These are phyloP conservation scores for Indicator maculatus DNA, from an alignment of 2,113 vertebrate species.

Conservation along the genomic window DNA sequence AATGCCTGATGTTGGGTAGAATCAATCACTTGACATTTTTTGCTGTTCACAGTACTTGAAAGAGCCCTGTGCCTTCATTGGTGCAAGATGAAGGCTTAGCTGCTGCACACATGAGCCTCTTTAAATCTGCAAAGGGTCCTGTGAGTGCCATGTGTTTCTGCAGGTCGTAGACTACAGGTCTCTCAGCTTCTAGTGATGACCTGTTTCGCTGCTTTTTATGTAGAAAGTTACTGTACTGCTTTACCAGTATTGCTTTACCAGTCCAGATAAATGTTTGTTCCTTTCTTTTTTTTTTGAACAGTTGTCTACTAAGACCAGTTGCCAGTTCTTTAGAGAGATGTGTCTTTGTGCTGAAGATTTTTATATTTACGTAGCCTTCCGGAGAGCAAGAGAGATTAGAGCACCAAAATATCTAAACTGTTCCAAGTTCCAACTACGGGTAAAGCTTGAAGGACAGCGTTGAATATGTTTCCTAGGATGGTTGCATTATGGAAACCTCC, in stretches of 20 bases:
- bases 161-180: neutral
- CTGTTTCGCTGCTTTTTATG: neutral
- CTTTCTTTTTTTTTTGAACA: neutral
- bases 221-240: neutral
- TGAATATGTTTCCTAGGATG: neutral
- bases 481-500: neutral
- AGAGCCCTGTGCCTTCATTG: neutral
- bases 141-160: neutral
- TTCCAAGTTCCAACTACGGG: constrained; percentile 13
- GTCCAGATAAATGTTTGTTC: neutral
- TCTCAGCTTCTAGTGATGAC: neutral
- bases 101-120: neutral
- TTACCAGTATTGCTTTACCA: neutral
- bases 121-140: neutral
- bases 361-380: neutral
- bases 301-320: constrained; percentile 41
- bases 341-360: constrained; percentile 38
- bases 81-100: neutral
- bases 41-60: neutral
- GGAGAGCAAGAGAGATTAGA: constrained; percentile 38
- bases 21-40: neutral
- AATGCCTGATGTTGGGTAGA: neutral
- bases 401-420: constrained; percentile 10
- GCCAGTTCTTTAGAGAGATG: constrained; percentile 37
- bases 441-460: neutral